Evolutionary conservation across 2,797 vertebrate species (phyloP), one percentile per base, ranked within the genome.

Genomic region (Chromis chromis): DNA sequence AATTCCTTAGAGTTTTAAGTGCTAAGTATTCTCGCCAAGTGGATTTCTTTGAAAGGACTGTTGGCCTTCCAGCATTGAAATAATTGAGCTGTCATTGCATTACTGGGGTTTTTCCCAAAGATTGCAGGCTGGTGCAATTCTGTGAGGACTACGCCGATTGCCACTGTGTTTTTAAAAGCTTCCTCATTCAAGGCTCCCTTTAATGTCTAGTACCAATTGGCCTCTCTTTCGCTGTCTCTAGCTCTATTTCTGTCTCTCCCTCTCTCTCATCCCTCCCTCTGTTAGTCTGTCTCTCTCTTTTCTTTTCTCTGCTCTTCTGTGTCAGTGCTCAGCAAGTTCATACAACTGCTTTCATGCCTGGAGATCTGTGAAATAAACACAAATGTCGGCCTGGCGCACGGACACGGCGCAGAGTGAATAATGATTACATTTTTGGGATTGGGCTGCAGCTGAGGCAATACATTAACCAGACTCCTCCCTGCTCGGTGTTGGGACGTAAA

Each of bases 341-440:
- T 88, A 78, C 78, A 72, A 76, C 70, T 67, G 70, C 89, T 90
- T 90, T 89, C 74, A 82, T 88, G 87, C 76, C 76, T 56, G 56
- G 39, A 84, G 78, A 86, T 86, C 74, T 86, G 85, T 84, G 85
- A 87, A 85, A 84, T 88, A 86, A 88, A 86, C 86, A 90, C 82
- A 75, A 83, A 79, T 60, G 73, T 67, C 56, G 68, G 59, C 71
- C 58, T 48, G 66, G 79, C 83, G 65, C 65, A n/a, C 3, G 9
- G 60, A 78, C 62, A 5, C 2, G 0, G 48, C n/a, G 1, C 58
- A 16, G 58, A 65, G 67, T 76, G 70, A 82, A 75, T 79, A 70
- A 73, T 77, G 67, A 83, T 78, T 74, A 55, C 9, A 70, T 65
- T 75, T 84, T 77, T 84, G 78, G 39, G 13, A 25, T 59, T 16